Conservation (phyloP, 2,113 vertebrate species). For the Hymenochirus boettgeri region DNA sequence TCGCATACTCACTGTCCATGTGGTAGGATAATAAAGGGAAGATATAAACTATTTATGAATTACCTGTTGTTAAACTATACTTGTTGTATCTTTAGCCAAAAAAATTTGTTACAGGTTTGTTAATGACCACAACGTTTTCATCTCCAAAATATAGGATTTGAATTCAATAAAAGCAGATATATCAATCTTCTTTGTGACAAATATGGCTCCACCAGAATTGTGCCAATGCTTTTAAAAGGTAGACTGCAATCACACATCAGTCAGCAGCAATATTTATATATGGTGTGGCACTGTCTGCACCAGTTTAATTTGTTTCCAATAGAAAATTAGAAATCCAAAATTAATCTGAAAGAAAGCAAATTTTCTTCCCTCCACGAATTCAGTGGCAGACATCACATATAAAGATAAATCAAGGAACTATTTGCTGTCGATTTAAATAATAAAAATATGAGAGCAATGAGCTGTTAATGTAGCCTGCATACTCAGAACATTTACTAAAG, state of each 20-base stretch:
- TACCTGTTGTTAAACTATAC: no score
- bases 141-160: no score
- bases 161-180: no score
- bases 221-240: no score
- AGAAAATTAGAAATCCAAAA: neutral
- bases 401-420: constrained; percentile 58
- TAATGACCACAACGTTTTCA: no score
- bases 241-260: neutral
- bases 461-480: constrained; percentile 59
- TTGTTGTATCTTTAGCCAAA: no score
- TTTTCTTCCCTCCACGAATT: constrained; percentile 6
- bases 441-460: constrained; percentile 49
- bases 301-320: constrained; percentile 25
- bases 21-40: no score
- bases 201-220: no score
- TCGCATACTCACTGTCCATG: no score
- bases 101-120: no score
- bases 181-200: no score
- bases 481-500: constrained; percentile 19
- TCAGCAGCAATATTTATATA: neutral
- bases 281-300: constrained; percentile 19
- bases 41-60: no score
- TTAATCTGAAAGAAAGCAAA: constrained; percentile 4
- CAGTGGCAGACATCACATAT: constrained; percentile 4
- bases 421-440: constrained; percentile 42